phyloP scores from a whole-genome alignment of 1,140 invertebrate species.

The Carposina sasakii region DNA sequence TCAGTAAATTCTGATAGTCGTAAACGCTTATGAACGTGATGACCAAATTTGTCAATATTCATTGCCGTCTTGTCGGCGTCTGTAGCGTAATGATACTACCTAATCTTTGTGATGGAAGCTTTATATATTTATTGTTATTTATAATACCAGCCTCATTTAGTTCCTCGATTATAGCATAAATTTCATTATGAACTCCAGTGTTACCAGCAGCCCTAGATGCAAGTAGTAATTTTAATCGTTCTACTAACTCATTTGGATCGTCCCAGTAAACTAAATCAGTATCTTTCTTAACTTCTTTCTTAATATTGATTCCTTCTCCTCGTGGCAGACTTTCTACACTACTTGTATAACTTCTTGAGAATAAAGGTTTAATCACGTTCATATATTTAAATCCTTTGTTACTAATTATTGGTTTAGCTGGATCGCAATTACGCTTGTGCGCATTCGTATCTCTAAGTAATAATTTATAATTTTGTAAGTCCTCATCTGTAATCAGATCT shows the following conservation, averaged over 20 bases:
- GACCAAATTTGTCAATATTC: slow-evolving; percentile 23
- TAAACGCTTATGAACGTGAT: slow-evolving; percentile 11
- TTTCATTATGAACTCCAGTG: too few relatives aligned
- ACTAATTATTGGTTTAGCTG: slow-evolving; percentile 13
- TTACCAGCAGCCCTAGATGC: too few relatives aligned
- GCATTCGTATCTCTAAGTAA: slow-evolving; percentile 15
- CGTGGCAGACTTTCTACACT: too few relatives aligned
- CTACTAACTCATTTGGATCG: slow-evolving; percentile 11
- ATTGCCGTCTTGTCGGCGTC: too few relatives aligned
- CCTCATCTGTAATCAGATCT: slow-evolving; percentile 6
- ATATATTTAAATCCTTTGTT: slow-evolving; percentile 18
- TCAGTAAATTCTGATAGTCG: background rate
- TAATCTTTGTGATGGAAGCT: too few relatives aligned
- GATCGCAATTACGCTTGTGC: slow-evolving; percentile 10
- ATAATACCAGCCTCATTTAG: too few relatives aligned
- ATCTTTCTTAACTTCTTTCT: slow-evolving; percentile 2
- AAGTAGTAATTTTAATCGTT: too few relatives aligned
- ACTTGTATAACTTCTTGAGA: too few relatives aligned
- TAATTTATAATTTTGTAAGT: slow-evolving; percentile 13
- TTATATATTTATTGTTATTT: too few relatives aligned
- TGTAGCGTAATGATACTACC: too few relatives aligned
- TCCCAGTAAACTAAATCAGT: slow-evolving; percentile 10
- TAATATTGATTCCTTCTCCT: too few relatives aligned
- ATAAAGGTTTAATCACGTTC: slow-evolving; percentile 12
- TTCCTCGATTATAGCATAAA: too few relatives aligned